Conservation (phyloP, 2,888 invertebrate genomes). For the Netelia melanura region DNA sequence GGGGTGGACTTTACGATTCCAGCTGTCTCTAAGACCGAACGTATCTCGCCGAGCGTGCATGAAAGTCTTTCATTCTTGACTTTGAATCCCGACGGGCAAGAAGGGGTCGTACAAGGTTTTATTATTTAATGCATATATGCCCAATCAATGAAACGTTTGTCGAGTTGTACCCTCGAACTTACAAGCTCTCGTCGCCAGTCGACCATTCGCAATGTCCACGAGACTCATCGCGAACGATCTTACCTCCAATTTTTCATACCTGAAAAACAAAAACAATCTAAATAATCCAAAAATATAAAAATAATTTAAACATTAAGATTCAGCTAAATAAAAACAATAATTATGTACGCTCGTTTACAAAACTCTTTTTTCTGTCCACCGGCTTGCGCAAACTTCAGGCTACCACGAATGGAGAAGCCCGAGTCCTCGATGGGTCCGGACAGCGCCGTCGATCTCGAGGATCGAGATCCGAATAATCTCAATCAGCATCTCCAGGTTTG, state of each 20-base stretch:
- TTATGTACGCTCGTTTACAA: slow-evolving; percentile 71
- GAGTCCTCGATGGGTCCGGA: slow-evolving; percentile 83
- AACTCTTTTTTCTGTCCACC: slow-evolving; percentile 72
- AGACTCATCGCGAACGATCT: slow-evolving; percentile 29
- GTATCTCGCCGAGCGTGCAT: slow-evolving; percentile 12
- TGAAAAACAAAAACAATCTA: slow-evolving; percentile 28
- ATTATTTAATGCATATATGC: slow-evolving; percentile 70
- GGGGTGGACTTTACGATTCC: slow-evolving; percentile 14
- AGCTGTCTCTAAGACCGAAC: slow-evolving; percentile 10
- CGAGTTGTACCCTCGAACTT: slow-evolving; percentile 57
- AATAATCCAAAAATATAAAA: not conserved
- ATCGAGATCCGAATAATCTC: slow-evolving; percentile 90
- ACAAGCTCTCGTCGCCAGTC: slow-evolving; percentile 67
- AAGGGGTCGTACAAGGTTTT: slow-evolving; percentile 40
- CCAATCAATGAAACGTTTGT: slow-evolving; percentile 73
- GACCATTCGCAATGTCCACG: slow-evolving; percentile 40
- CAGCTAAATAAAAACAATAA: not conserved
- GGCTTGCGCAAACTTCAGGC: slow-evolving; percentile 73
- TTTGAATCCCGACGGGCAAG: slow-evolving; percentile 13
- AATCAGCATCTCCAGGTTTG: slow-evolving; percentile 90
- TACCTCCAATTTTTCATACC: not conserved
- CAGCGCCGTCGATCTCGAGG: slow-evolving; percentile 87
- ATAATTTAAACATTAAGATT: not conserved
- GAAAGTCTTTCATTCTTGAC: slow-evolving; percentile 42
- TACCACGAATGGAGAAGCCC: slow-evolving; percentile 82